Percentiles rank a stretch among this genome's conserved stretches.
phyloP scores from a whole-genome alignment of 2,113 vertebrate genomes.

The Papio anubis region DNA sequence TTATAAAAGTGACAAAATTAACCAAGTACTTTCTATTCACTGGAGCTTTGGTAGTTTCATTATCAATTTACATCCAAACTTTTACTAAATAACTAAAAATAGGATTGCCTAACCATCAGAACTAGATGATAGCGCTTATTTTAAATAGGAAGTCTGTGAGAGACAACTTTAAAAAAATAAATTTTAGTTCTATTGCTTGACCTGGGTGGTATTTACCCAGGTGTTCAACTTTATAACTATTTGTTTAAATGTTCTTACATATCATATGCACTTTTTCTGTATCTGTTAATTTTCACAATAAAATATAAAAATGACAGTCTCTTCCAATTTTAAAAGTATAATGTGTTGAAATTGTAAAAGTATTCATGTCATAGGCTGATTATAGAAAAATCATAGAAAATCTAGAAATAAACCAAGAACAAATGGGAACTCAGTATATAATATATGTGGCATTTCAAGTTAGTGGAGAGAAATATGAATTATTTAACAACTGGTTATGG shows the following conservation, averaged over 20 bases:
- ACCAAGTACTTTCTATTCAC: not conserved
- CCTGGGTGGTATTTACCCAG: not conserved
- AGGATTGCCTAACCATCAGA: not conserved
- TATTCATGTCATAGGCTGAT: not conserved
- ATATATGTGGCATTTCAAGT: not conserved
- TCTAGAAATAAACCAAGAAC: slow-evolving; percentile 14
- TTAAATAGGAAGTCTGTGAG: not conserved
- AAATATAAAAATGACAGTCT: not conserved
- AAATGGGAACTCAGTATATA: not conserved
- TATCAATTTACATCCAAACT: not conserved
- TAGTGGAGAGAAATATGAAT: not conserved
- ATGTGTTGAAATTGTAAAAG: not conserved
- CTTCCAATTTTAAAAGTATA: not conserved
- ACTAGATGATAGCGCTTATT: not conserved
- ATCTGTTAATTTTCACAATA: not conserved
- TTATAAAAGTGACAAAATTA: slow-evolving; percentile 11
- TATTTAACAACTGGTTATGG: not conserved
- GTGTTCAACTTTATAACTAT: not conserved
- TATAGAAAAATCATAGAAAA: not conserved
- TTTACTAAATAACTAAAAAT: not conserved
- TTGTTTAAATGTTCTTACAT: not conserved
- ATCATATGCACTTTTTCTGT: not conserved
- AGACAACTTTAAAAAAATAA: not conserved
- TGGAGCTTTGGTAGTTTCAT: not conserved
- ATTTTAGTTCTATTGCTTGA: slow-evolving; percentile 18